Conservation (phyloP, 2,888 invertebrate genomes). For the Dolomedes plantarius region DNA sequence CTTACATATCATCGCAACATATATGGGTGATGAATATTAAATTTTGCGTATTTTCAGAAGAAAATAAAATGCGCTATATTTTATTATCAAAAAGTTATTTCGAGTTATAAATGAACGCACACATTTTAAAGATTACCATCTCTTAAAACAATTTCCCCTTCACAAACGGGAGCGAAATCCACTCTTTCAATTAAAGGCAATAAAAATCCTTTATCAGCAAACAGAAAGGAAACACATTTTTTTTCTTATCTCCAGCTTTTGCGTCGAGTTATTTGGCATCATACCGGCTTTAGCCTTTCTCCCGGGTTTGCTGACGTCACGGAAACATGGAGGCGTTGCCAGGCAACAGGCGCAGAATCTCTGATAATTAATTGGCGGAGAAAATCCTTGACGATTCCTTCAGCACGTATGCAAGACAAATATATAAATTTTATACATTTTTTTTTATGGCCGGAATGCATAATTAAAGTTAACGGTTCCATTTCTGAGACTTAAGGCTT, state of each 20-base stretch:
- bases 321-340: constrained; percentile 45
- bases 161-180: too few relatives aligned
- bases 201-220: constrained; percentile 8
- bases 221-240: constrained; percentile 20
- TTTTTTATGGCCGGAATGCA: constrained; percentile 21
- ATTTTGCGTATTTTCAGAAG: too few relatives aligned
- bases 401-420: constrained; percentile 36
- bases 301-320: constrained; percentile 63
- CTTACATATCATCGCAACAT: too few relatives aligned
- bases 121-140: too few relatives aligned
- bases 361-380: constrained; percentile 61
- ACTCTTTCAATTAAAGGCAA: background rate
- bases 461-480: constrained; percentile 36
- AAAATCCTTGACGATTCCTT: constrained; percentile 40
- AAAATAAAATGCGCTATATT: too few relatives aligned
- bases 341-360: constrained; percentile 48
- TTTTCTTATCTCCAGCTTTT: constrained; percentile 40
- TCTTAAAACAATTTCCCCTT: too few relatives aligned
- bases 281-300: constrained; percentile 8
- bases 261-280: constrained; percentile 20
- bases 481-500: too few relatives aligned
- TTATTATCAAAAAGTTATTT: too few relatives aligned
- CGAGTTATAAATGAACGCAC: too few relatives aligned
- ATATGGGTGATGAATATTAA: too few relatives aligned
- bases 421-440: constrained; percentile 17